Evolutionary conservation across 2,797 vertebrate genomes (phyloP).

Genomic region (Acrossocheilus wenchowensis): DNA sequence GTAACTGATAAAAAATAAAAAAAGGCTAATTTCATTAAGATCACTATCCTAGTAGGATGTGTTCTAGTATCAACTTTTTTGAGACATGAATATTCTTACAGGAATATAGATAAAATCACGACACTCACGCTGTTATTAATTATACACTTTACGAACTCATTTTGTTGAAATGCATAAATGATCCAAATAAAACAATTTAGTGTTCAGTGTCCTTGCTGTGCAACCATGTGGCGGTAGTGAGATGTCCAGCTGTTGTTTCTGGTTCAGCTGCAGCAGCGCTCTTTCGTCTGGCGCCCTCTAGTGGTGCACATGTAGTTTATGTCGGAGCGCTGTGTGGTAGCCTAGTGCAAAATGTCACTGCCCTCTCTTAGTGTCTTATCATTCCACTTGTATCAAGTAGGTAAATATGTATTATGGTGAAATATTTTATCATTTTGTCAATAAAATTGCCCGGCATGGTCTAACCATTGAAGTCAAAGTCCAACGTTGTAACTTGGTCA

Average conservation of each 20-base stretch:
- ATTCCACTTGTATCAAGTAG: not conserved
- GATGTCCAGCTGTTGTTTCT: not conserved
- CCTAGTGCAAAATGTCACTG: not conserved
- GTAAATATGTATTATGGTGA: conserved; percentile 22
- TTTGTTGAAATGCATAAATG: not conserved
- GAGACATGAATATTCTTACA: not conserved
- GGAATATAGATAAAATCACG: not conserved
- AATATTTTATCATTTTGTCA: conserved; percentile 32
- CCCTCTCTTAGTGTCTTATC: not conserved
- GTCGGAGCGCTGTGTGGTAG: not conserved
- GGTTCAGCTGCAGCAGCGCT: not conserved
- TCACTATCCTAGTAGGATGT: not conserved
- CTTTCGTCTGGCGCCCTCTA: not conserved
- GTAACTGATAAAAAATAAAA: not conserved
- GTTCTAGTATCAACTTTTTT: not conserved
- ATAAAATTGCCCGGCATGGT: not conserved
- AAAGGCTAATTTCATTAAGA: not conserved
- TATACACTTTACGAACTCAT: too few relatives aligned
- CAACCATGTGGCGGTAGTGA: not conserved
- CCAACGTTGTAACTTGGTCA: conserved; percentile 15
- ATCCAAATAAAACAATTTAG: not conserved
- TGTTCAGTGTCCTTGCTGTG: not conserved
- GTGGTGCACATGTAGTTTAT: not conserved
- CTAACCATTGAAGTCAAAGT: conserved; percentile 5
- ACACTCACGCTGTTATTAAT: not conserved